These are phyloP conservation scores for Tamias sibiricus DNA, from an alignment of 2,113 vertebrate species.

Conservation along the genomic window DNA sequence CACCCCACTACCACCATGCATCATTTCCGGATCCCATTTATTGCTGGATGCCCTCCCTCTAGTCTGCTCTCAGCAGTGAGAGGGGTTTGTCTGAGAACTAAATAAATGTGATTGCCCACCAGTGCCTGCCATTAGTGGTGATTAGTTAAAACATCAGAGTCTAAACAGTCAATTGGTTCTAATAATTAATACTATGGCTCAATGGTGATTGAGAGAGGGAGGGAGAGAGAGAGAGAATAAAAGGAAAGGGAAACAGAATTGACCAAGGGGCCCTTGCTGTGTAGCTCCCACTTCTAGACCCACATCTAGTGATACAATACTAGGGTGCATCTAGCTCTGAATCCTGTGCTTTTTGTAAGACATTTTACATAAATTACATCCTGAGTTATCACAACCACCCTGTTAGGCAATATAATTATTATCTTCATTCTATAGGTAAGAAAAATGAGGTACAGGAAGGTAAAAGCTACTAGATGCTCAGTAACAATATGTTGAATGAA, in stretches of 20 bases:
- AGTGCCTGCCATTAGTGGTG: constrained; percentile 98
- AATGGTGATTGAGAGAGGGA: constrained; percentile 87
- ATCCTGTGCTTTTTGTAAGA: background rate
- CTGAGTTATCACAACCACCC: background rate
- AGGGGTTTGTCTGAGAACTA: constrained; percentile 93
- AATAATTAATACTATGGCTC: constrained; percentile 99
- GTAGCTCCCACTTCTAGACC: background rate
- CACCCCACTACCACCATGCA: no score
- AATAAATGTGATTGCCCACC: constrained; percentile 97
- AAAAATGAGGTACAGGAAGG: background rate
- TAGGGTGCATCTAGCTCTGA: background rate
- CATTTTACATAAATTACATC: background rate
- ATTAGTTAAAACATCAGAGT: constrained; percentile 99
- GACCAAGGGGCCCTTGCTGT: background rate
- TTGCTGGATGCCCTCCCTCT: background rate
- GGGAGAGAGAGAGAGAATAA: constrained; percentile 73
- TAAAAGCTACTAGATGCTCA: background rate
- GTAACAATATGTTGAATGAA: constrained; percentile 18
- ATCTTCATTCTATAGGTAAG: constrained; percentile 35
- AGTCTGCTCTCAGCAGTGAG: constrained; percentile 82
- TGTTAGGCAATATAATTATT: background rate
- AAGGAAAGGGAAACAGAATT: background rate
- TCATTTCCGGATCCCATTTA: background rate
- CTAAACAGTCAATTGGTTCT: constrained; percentile 99
- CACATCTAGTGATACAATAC: background rate